Evolutionary conservation across 2,888 invertebrate species (phyloP).

Genomic region (Cerastis rubricosa): DNA sequence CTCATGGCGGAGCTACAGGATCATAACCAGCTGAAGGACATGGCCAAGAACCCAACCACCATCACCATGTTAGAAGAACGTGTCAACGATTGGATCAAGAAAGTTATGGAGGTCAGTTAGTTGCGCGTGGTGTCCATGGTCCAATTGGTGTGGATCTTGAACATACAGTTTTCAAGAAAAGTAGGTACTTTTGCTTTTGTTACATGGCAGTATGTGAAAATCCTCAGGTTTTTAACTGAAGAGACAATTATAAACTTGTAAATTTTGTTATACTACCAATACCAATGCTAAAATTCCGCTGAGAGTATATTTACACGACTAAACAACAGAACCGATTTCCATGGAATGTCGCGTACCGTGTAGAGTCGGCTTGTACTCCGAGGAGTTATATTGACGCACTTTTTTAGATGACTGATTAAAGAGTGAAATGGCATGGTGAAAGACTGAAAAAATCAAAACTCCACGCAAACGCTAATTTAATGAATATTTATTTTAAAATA

Average conservation of each 20-base stretch:
- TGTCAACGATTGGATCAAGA: slow-evolving; percentile 95
- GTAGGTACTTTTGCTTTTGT: not conserved
- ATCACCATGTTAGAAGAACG: slow-evolving; percentile 93
- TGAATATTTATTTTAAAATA: not conserved
- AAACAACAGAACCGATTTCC: no score
- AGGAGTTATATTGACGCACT: not conserved
- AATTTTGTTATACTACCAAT: no score
- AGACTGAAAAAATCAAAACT: not conserved
- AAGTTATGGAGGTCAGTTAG: slow-evolving; percentile 92
- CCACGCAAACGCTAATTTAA: not conserved
- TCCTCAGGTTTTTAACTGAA: no score
- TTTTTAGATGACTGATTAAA: not conserved
- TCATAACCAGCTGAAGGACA: slow-evolving; percentile 93
- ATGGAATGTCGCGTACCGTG: no score
- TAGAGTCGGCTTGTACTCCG: not conserved
- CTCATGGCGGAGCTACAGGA: slow-evolving; percentile 91
- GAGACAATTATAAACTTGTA: no score
- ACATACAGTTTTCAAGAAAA: not conserved
- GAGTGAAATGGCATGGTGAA: not conserved
- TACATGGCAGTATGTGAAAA: no score
- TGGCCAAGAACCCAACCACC: slow-evolving; percentile 92
- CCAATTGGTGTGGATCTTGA: no score
- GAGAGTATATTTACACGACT: no score
- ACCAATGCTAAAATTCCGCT: no score
- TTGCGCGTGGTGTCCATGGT: not conserved